A percentile compares a stretch with the other conserved stretches of the same genome.
Conservation (phyloP, 2,797 vertebrate species). For the Schizopygopsis pylzovi region DNA sequence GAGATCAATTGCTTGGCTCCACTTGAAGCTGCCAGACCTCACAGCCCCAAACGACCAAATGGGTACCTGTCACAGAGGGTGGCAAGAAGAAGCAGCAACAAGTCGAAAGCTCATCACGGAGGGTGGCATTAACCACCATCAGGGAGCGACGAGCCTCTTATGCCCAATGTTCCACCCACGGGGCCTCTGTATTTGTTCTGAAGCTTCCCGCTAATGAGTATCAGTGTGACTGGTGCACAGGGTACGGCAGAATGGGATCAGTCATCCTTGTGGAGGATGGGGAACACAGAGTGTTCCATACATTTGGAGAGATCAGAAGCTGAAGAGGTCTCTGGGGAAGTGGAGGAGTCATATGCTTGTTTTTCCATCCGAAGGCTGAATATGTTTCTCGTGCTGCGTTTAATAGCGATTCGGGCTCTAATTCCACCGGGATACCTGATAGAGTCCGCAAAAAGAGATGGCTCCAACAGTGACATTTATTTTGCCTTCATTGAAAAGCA, state of each 20-base stretch:
- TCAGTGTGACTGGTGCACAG: slow-evolving; percentile 62
- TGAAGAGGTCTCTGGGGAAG: slow-evolving; percentile 63
- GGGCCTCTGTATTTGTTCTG: slow-evolving; percentile 68
- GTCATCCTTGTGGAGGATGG: slow-evolving; percentile 62
- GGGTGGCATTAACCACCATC: slow-evolving; percentile 61
- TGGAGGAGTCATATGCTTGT: slow-evolving; percentile 71
- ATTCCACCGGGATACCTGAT: slow-evolving; percentile 70
- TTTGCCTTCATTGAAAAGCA: slow-evolving; percentile 55
- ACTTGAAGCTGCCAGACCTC: slow-evolving; percentile 43
- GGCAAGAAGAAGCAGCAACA: slow-evolving; percentile 55
- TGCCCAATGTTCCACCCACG: slow-evolving; percentile 60
- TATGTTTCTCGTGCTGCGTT: slow-evolving; percentile 68
- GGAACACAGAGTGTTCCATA: slow-evolving; percentile 50
- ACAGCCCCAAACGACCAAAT: slow-evolving; percentile 58
- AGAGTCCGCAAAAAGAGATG: slow-evolving; percentile 65
- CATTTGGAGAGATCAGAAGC: slow-evolving; percentile 55
- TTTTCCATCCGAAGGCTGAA: slow-evolving; percentile 68
- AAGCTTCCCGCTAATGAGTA: slow-evolving; percentile 67
- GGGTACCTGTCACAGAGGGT: slow-evolving; percentile 58
- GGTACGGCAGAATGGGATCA: slow-evolving; percentile 65
- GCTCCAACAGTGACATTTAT: slow-evolving; percentile 56
- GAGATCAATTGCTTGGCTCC: slow-evolving; percentile 52
- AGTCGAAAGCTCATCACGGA: slow-evolving; percentile 49
- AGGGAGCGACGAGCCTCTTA: slow-evolving; percentile 61
- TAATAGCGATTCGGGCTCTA: slow-evolving; percentile 66